Evolutionary conservation across 2,113 vertebrate genomes (phyloP).

Genomic region (Panthera leo): DNA sequence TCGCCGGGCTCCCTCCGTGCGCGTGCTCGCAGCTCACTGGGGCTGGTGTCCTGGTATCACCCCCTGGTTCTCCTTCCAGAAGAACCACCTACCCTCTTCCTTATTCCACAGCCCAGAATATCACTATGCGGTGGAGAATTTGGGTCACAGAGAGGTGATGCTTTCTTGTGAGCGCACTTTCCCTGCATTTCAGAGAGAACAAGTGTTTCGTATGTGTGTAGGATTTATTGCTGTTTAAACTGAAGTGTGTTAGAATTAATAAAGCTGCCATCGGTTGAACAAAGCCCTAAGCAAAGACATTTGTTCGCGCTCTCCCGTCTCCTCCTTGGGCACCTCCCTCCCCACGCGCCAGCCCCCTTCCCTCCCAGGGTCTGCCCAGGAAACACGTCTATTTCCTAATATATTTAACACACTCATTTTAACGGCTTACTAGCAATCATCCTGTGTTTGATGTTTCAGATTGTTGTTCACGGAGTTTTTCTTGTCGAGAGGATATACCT

Average conservation of each 20-base stretch:
- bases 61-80: slow-evolving; percentile 52
- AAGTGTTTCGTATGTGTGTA: background rate
- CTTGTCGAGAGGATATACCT: background rate
- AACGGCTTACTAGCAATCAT: background rate
- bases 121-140: slow-evolving; percentile 63
- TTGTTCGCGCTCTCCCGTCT: background rate
- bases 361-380: background rate
- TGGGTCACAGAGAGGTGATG: slow-evolving; percentile 74
- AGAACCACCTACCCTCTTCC: background rate
- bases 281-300: background rate
- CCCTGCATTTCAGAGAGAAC: background rate
- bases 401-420: background rate
- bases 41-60: background rate
- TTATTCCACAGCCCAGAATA: slow-evolving; percentile 28
- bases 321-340: accelerated
- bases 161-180: slow-evolving; percentile 65
- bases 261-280: background rate
- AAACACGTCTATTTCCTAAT: background rate
- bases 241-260: background rate
- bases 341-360: background rate
- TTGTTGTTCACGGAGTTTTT: background rate
- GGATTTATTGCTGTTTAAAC: background rate
- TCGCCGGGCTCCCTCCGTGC: accelerated
- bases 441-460: background rate
- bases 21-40: background rate